A percentile compares a stretch with the other conserved stretches of the same genome.
These are phyloP conservation scores for Yoshiicerus persimilis DNA, from an alignment of 1,140 invertebrate genomes.

Conservation along the genomic window DNA sequence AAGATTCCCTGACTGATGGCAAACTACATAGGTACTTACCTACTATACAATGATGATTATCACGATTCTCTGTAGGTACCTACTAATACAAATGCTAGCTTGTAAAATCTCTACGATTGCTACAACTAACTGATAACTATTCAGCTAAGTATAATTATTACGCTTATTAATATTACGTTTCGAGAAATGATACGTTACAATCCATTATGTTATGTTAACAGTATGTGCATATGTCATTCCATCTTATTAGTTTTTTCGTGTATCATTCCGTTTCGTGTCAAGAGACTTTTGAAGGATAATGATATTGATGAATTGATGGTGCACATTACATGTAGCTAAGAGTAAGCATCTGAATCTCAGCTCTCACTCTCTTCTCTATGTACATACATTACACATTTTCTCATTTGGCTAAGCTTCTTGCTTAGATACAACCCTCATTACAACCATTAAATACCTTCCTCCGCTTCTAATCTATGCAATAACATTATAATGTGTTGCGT, in stretches of 20 bases:
- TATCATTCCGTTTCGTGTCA: not conserved
- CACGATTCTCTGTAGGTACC: not conserved
- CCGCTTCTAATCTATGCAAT: not conserved
- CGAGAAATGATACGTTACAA: not conserved
- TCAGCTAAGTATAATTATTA: not conserved
- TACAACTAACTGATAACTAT: not conserved
- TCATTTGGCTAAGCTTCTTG: not conserved
- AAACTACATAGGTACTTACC: not conserved
- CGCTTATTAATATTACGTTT: not conserved
- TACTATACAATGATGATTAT: not conserved
- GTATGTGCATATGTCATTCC: not conserved
- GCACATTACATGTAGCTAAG: not conserved
- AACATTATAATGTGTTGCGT: not conserved
- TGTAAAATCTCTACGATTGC: not conserved
- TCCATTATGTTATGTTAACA: not conserved
- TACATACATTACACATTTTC: not conserved
- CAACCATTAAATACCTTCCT: not conserved
- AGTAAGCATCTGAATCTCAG: not conserved
- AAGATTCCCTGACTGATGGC: not conserved
- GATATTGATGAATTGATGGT: not conserved
- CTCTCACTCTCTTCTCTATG: not conserved
- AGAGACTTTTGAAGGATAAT: constrained; percentile 5
- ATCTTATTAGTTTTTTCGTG: not conserved
- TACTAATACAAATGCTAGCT: not conserved
- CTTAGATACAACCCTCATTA: not conserved